Percentiles rank a stretch among this genome's conserved stretches.
phyloP scores from a whole-genome alignment of 2,797 vertebrate genomes.

The Brotula barbata region DNA sequence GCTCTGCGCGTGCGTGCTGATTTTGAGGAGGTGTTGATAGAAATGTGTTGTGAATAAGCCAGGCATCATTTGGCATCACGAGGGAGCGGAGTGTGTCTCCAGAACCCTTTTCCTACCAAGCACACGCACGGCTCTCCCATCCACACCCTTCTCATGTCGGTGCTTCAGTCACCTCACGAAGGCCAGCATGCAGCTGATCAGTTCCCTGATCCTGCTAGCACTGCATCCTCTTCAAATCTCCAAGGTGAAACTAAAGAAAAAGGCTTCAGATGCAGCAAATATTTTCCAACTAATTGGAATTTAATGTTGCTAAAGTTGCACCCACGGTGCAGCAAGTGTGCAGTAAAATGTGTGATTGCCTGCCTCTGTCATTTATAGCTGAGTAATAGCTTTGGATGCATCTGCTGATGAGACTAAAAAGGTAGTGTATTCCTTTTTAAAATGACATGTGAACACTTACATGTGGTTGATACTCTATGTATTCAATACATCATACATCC shows the following conservation, averaged over 20 bases:
- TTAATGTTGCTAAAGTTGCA: neutral
- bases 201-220: too few relatives aligned
- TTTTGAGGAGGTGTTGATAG: constrained; percentile 51
- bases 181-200: constrained; percentile 2
- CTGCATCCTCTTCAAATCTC: too few relatives aligned
- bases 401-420: neutral
- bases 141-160: constrained; percentile 48
- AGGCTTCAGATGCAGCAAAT: neutral
- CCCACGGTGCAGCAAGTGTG: neutral
- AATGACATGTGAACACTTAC: neutral
- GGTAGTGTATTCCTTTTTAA: neutral
- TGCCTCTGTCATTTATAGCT: neutral
- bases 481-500: too few relatives aligned
- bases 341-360: neutral
- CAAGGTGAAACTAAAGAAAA: neutral
- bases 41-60: constrained; percentile 53
- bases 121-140: constrained; percentile 13
- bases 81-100: constrained; percentile 2
- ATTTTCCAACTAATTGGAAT: too few relatives aligned
- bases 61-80: constrained; percentile 37
- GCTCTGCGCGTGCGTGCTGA: neutral
- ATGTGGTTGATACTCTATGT: neutral
- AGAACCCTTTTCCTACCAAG: constrained; percentile 15
- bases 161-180: constrained; percentile 35
- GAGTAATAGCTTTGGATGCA: neutral